Evolutionary conservation across 2,888 invertebrate genomes (phyloP), one percentile per base, ranked within the genome.

Genomic region (Scaptomyza flava): DNA sequence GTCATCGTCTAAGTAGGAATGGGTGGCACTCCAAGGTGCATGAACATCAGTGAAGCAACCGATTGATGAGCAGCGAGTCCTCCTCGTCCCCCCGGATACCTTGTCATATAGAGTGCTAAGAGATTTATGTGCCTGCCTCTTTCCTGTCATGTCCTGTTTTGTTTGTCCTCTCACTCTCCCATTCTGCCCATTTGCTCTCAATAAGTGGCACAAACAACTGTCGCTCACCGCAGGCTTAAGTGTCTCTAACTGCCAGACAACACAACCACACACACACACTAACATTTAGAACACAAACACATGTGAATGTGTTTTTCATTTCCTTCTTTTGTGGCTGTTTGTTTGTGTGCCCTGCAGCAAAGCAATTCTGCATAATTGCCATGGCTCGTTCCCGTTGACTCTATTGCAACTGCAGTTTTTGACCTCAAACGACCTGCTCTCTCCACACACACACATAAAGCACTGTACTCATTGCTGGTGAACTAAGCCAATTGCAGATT

Each of bases 71-170:
- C 43, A 54, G 45, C 47, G 60, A 58, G 30, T 14, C 46, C 50
- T 54, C 47, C 46, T 33, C 23, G 9, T 20, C 48, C 54, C 61
- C 12, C 30, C 34, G 7, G 5, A 34, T 89, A 89, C 75, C 89
- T 71, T 90, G 89, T 90, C 90, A 89, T 81, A 87, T 82, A 81
- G 79, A 87, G 87, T 81, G 78, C 81, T 87, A 77, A 79, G 81
- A 82, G 87, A 83, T 87, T 86, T 87, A 86, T 85, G 76, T 65
- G 52, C 72, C 57, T 75, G 60, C 38, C 60, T 31, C 27, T 27
- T 36, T 47, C 17, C 31, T 51, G 42, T 48, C 38, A 17, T 50
- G 43, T 42, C 41, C 52, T 41, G 43, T 38, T 56, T 23, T 53
- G 45, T 20, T 50, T 52, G 14, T 53, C n/a, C 38, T 53, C 6